phyloP scores from a whole-genome alignment of 1,140 invertebrate genomes.

The Pseudomyrmex cubaensis region DNA sequence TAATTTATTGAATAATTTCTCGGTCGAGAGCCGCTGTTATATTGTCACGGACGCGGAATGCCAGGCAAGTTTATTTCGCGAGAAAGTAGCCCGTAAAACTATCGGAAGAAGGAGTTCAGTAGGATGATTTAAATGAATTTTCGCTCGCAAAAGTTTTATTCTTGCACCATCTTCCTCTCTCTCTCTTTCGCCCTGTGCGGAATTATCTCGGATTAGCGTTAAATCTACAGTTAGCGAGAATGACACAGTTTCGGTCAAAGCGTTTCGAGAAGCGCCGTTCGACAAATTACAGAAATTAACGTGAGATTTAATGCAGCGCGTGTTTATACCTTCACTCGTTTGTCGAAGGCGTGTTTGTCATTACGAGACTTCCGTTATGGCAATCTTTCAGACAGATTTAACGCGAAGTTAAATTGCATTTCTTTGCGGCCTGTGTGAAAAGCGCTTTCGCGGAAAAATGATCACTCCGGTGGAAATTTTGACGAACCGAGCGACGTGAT shows the following conservation, averaged over 20 bases:
- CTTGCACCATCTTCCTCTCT: neutral
- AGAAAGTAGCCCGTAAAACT: slow-evolving; percentile 18
- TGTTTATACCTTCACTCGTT: too few relatives aligned
- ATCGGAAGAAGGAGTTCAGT: slow-evolving; percentile 30
- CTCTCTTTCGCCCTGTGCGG: neutral
- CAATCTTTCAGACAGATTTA: too few relatives aligned
- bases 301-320: neutral
- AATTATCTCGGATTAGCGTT: slow-evolving; percentile 9
- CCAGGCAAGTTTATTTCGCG: neutral
- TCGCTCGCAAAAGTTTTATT: slow-evolving; percentile 9
- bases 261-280: neutral
- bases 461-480: neutral
- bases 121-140: slow-evolving; percentile 41
- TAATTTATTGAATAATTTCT: slow-evolving; percentile 7
- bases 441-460: neutral
- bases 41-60: slow-evolving; percentile 6
- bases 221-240: slow-evolving; percentile 8
- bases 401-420: too few relatives aligned
- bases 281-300: slow-evolving; percentile 35
- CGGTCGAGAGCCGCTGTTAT: neutral
- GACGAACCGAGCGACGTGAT: neutral
- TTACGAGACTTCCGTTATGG: too few relatives aligned
- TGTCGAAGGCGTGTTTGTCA: too few relatives aligned
- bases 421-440: neutral
- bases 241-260: neutral